Base-by-base conservation (phyloP, 2,797 vertebrate species). In the Macroramphosus scolopax region DNA sequence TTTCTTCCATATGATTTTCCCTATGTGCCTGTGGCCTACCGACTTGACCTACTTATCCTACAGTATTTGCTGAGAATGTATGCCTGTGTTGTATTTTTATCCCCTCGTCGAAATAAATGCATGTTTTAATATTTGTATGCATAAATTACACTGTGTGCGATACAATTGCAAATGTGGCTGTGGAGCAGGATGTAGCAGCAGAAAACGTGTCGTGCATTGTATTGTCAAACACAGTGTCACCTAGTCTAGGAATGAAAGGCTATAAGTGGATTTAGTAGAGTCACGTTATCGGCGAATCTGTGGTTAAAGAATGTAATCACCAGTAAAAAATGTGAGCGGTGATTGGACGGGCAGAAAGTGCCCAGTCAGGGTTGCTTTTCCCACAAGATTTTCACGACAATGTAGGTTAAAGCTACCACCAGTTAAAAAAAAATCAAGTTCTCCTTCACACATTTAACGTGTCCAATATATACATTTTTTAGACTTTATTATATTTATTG, bases 301-400 rank as follows among this genome's bases (percentile, higher is more conserved):
- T n/a, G n/a, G n/a, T n/a, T n/a, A n/a, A n/a, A n/a, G n/a, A n/a
- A n/a, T n/a, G n/a, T n/a, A n/a, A n/a, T n/a, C n/a, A n/a, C n/a
- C n/a, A n/a, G n/a, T n/a, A n/a, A n/a, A n/a, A n/a, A n/a, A n/a
- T n/a, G 38, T 9, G 30, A 57, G 22, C 63, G 41, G 39, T 44
- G 51, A 56, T 44, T 60, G 57, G 49, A 37, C 41, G 15, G 40
- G 6, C 29, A 39, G 3, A 65, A 81, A 68, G 59, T 78, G 65
- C 43, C 43, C 49, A 74, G 60, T 75, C 68, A 72, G 55, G 25
- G 67, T 61, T 76, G 69, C 63, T 74, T 75, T 80, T 84, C 77
- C 68, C 68, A 62, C 49, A 30, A n/a, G 46, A 48, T 37, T 61
- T 43, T 38, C n/a, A 8, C 17, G 22, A 45, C 38, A 51, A 33